These are phyloP conservation scores for Eilema depressum DNA, from an alignment of 2,888 invertebrate genomes.

Conservation along the genomic window DNA sequence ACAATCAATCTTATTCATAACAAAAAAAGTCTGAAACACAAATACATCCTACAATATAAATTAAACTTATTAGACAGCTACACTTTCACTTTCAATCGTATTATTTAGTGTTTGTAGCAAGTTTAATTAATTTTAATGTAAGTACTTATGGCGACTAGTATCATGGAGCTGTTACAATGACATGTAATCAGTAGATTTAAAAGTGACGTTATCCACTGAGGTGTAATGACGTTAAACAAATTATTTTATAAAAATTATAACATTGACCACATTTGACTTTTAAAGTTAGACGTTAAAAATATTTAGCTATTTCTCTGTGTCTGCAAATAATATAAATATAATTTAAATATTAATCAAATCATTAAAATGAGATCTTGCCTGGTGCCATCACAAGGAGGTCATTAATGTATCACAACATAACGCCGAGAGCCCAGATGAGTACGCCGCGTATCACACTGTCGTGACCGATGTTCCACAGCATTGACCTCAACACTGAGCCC, in stretches of 20 bases:
- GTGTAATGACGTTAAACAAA: conserved; percentile 12
- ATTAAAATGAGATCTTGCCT: too few relatives aligned
- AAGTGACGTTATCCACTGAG: conserved; percentile 21
- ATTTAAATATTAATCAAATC: too few relatives aligned
- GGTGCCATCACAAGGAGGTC: neutral
- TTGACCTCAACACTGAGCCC: neutral
- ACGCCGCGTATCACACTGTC: neutral
- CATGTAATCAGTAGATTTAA: conserved; percentile 35
- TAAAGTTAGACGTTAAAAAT: too few relatives aligned
- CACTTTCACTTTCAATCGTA: conserved; percentile 49
- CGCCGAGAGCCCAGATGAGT: neutral
- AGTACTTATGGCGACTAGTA: conserved; percentile 28
- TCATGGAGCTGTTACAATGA: conserved; percentile 36
- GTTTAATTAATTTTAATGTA: conserved; percentile 46
- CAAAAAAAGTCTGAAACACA: conserved; percentile 20
- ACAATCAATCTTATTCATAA: conserved; percentile 26
- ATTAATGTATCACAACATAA: neutral
- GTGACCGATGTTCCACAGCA: neutral
- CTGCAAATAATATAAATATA: too few relatives aligned
- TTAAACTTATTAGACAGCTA: conserved; percentile 29
- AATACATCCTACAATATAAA: conserved; percentile 32
- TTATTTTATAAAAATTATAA: neutral
- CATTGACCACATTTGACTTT: neutral
- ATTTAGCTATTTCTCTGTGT: too few relatives aligned
- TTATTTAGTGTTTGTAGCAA: conserved; percentile 38